Base-by-base conservation (phyloP, 2,888 invertebrate species). In the Drosophila fulvimacula region DNA sequence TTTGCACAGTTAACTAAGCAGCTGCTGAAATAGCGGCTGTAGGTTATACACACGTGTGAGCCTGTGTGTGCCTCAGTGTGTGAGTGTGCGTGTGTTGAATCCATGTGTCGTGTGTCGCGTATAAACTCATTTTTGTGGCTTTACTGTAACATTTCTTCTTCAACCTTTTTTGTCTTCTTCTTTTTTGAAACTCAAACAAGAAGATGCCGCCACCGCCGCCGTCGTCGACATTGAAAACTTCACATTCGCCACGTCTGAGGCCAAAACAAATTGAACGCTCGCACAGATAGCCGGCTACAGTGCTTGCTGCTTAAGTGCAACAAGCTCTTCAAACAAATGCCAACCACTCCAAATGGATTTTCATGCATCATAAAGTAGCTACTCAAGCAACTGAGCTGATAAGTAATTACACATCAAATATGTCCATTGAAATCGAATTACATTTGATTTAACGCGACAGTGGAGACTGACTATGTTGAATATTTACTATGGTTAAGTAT, bases 1-100 rank as follows among this genome's bases (percentile, higher is more conserved):
- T 76, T 76, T 76, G 69, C 38, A 73, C 79, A 78, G 79, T 65
- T 76, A 76, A 78, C 76, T 78, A 76, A 78, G 69, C 76, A 52
- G 68, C 68, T 41, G 55, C 44, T 55, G 60, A 41, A 32, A 17
- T 34, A 32, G 42, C 34, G 24, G n/a, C 30, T 17, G 44, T 48
- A 17, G 34, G 34, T 21, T 34, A 53, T n/a, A 39, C 38, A 38
- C 52, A 52, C 38, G 42, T 48, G 62, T 52, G 46, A 10, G 4
- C 17, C 17, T 10, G 17, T 17, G 17, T 11, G 39, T 38, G 38
- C 2, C 11, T 10, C 10, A 19, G 48, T 38, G 34, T n/a, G 42
- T 60, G 53, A 34, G 65, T 10, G 21, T 7, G 49, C 38, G 41
- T 19, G 46, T 63, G 60, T 53, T 52, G 56, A 61, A 7, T 52